Percentiles rank a stretch among this genome's conserved stretches.
Evolutionary conservation across 2,797 vertebrate genomes (phyloP).

Genomic region (Megalops cyprinoides): DNA sequence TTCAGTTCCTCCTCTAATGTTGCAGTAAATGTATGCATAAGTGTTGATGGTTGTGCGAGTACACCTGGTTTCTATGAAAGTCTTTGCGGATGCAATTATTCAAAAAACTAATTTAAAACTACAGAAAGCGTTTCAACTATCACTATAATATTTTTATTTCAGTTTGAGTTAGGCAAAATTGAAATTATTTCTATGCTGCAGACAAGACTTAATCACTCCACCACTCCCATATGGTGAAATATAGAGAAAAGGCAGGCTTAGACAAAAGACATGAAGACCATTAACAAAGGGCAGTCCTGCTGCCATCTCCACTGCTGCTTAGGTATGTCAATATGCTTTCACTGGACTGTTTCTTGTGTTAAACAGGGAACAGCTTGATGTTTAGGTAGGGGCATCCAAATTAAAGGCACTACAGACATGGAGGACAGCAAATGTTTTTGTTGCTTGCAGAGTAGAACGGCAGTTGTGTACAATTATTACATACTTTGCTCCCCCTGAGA

Average conservation of each 20-base stretch:
- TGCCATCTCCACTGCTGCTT: neutral
- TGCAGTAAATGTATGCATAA: too few species aligned
- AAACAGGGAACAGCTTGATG: neutral
- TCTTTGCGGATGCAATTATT: too few species aligned
- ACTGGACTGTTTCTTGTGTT: neutral
- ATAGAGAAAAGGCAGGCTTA: too few species aligned
- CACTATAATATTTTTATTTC: neutral
- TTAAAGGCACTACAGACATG: neutral
- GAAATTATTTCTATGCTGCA: neutral
- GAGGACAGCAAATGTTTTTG: neutral
- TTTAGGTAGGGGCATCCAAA: neutral
- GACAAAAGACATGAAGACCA: too few species aligned
- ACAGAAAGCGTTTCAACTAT: neutral
- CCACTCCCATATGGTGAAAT: neutral
- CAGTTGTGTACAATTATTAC: neutral
- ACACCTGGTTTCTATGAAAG: too few species aligned
- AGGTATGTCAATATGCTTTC: neutral
- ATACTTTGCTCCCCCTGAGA: neutral
- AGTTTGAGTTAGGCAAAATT: neutral
- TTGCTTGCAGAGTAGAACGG: constrained; percentile 11
- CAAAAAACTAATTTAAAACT: too few species aligned
- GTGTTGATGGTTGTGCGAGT: too few species aligned
- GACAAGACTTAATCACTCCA: too few species aligned
- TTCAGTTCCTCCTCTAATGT: too few species aligned
- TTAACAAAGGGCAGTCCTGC: neutral